Conservation (phyloP, 1,140 invertebrate species). For the Drosophila sp. region DNA sequence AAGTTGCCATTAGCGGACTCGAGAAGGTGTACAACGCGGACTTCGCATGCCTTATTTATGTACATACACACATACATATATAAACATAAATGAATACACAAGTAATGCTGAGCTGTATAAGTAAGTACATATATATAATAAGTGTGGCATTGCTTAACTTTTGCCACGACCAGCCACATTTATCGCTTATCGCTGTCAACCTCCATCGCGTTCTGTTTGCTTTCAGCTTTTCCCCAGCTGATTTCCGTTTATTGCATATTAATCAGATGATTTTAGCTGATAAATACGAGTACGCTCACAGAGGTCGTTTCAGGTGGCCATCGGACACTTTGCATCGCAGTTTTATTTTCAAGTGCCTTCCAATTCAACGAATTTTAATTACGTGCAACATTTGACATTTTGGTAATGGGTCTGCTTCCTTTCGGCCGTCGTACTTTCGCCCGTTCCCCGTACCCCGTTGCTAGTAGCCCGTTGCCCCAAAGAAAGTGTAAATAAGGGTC, state of each 20-base stretch:
- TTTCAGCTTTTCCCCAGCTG: conserved; percentile 31
- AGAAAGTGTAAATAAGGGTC: conserved; percentile 38
- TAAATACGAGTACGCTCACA: conserved; percentile 30
- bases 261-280: conserved; percentile 48
- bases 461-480: too few relatives aligned
- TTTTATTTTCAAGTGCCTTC: conserved; percentile 45
- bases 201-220: conserved; percentile 40
- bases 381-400: conserved; percentile 77
- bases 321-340: conserved; percentile 24
- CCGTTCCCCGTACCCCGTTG: too few relatives aligned
- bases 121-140: conserved; percentile 29
- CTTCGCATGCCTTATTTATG: conserved; percentile 1
- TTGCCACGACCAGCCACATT: conserved; percentile 26
- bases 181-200: conserved; percentile 49
- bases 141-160: conserved; percentile 51
- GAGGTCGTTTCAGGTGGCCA: conserved; percentile 26
- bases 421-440: background rate
- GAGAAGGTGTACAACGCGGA: conserved; percentile 39
- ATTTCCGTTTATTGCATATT: conserved; percentile 50
- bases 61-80: conserved; percentile 31
- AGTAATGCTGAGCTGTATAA: background rate
- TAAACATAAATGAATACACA: conserved; percentile 1
- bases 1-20: conserved; percentile 51
- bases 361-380: conserved; percentile 79
- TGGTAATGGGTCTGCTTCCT: conserved; percentile 40